Conservation (phyloP, 1,140 invertebrate species). For the Tetranychus cinnabarinus region DNA sequence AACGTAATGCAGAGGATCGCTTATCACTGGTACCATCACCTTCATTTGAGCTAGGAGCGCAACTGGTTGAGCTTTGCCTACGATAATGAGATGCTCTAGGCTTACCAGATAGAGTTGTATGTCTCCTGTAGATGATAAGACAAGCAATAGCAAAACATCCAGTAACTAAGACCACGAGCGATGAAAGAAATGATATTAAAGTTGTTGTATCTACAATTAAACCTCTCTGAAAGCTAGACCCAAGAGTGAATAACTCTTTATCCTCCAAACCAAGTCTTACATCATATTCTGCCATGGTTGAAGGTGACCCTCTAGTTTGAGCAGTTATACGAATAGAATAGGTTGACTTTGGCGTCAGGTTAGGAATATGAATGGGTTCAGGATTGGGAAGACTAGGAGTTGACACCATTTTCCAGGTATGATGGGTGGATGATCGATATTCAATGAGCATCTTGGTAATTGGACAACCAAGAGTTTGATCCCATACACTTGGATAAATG, state of each 20-base stretch:
- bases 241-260: background rate
- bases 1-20: background rate
- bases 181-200: conserved; percentile 13
- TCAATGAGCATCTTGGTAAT: conserved; percentile 47
- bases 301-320: conserved; percentile 20
- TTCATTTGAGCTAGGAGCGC: background rate
- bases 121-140: conserved; percentile 12
- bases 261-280: conserved; percentile 36
- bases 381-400: conserved; percentile 11
- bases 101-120: background rate
- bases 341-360: conserved; percentile 22
- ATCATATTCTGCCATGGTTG: conserved; percentile 17
- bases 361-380: conserved; percentile 18
- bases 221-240: background rate
- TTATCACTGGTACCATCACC: background rate
- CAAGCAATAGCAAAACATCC: conserved; percentile 14
- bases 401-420: conserved; percentile 9
- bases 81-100: background rate
- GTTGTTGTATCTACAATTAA: conserved; percentile 13
- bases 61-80: background rate
- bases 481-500: conserved; percentile 45
- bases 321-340: conserved; percentile 23
- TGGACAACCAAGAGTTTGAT: conserved; percentile 44
- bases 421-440: conserved; percentile 29
- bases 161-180: conserved; percentile 14